Conservation (phyloP, 2,888 invertebrate genomes). For the Rhaphigaster nebulosa region DNA sequence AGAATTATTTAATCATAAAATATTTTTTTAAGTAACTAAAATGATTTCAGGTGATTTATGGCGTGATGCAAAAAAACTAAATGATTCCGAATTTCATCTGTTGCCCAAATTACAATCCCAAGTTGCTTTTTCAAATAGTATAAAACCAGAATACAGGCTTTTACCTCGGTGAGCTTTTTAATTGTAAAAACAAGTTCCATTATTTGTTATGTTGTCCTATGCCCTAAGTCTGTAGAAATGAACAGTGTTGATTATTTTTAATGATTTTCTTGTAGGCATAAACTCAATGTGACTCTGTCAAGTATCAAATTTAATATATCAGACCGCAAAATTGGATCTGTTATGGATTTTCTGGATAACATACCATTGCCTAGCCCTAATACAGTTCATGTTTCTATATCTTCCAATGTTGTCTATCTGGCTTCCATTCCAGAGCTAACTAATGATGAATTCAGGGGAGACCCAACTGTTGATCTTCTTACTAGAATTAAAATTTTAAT, state of each 20-base stretch:
- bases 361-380: conserved; percentile 70
- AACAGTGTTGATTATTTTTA: not conserved
- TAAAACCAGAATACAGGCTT: conserved; percentile 79
- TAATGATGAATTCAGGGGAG: conserved; percentile 63
- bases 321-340: conserved; percentile 77
- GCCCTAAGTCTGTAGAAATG: not conserved
- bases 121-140: conserved; percentile 80
- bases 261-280: conserved; percentile 72
- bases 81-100: conserved; percentile 82
- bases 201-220: not conserved
- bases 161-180: conserved; percentile 73
- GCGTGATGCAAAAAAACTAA: conserved; percentile 78
- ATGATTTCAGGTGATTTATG: conserved; percentile 76
- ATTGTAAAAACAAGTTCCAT: not conserved
- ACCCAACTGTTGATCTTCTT: conserved; percentile 59
- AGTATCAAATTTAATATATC: conserved; percentile 82
- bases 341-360: conserved; percentile 76
- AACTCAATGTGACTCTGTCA: conserved; percentile 80
- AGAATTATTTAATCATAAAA: not conserved
- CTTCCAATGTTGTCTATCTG: conserved; percentile 61
- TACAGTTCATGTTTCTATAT: conserved; percentile 65
- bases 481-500: conserved; percentile 60
- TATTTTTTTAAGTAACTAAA: not conserved
- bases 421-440: conserved; percentile 62
- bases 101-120: conserved; percentile 78